These are phyloP conservation scores for Eulithis prunata DNA, from an alignment of 2,888 invertebrate species.

Conservation along the genomic window DNA sequence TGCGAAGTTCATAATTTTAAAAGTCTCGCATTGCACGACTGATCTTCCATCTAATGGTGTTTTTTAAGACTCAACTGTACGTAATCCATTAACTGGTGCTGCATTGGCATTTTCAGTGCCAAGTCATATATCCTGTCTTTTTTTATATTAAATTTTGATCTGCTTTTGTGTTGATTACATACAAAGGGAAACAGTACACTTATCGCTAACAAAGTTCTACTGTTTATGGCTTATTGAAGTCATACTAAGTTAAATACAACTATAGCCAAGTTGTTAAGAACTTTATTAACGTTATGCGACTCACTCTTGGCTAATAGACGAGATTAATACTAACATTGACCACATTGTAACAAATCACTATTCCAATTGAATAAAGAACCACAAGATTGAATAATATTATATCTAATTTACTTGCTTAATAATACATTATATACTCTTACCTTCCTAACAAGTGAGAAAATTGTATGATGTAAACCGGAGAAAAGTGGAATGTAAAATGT, in stretches of 20 bases:
- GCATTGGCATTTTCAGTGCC: background rate
- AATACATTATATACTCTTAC: slow-evolving; percentile 18
- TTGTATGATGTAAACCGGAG: slow-evolving; percentile 25
- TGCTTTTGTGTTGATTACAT: slow-evolving; percentile 5
- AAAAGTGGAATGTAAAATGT: slow-evolving; percentile 34
- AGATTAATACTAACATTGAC: slow-evolving; percentile 45
- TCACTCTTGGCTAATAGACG: slow-evolving; percentile 9
- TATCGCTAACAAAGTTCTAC: slow-evolving; percentile 17
- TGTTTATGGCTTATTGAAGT: too few species aligned
- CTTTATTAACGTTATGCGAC: slow-evolving; percentile 14
- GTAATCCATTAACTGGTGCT: too few species aligned
- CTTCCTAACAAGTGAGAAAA: slow-evolving; percentile 27
- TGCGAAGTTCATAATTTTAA: too few species aligned
- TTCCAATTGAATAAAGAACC: slow-evolving; percentile 21
- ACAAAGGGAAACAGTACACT: slow-evolving; percentile 12
- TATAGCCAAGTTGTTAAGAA: background rate
- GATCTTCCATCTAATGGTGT: too few species aligned
- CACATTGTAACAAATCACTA: slow-evolving; percentile 35
- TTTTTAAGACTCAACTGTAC: too few species aligned
- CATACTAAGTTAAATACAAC: too few species aligned
- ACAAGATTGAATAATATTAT: slow-evolving; percentile 36
- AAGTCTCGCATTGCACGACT: too few species aligned
- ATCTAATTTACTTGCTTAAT: slow-evolving; percentile 22
- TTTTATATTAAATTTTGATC: background rate
- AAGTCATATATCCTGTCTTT: background rate